Base-by-base conservation (phyloP, 2,113 vertebrate species). In the Leuciscus idus region DNA sequence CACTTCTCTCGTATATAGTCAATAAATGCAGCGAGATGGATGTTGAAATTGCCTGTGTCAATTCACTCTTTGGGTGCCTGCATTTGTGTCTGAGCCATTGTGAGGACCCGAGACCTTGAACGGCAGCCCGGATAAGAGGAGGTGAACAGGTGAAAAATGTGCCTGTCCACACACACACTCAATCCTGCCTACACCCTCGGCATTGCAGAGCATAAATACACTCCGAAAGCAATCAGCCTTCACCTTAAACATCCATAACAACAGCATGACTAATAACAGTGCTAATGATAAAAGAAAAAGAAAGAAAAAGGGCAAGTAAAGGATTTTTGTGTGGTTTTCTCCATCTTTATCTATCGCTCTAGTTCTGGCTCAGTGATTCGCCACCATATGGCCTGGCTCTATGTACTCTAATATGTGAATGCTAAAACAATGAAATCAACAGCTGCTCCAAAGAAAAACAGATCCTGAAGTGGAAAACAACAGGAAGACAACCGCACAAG, bases 341-440 rank as follows among this genome's bases (percentile, higher is more conserved):
- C 85, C 15, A 72, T 86, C 61, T 81, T 46, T 77, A 39, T 76
- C 28, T 48, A 28, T 76, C 66, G 57, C 72, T 84, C 21, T 81
- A 33, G 1, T 84, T 55, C 55, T 78, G 59, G 50, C 33, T 87
- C 70, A 72, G 9, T 59, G 43, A 75, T 19, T 64, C 64, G 39
- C 43, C 57, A 86, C 89, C 90, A 90, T 89, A 89, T 90, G 87
- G 87, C 57, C 57, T 87, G 87, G 81, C 78, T 83, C 87, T 33
- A 85, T 85, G 75, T 87, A 85, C 86, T 83, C 62, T 57, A 90
- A 59, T 57, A 76, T 78, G 61, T 50, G 88, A 89, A 48, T 46
- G 52, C 80, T 84, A 81, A 81, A 70, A 81, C 48, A 85, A 84
- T 50, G 59, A 90, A 84, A 86, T 85, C 86, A 85, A 77, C 90